A percentile compares a stretch with the other conserved stretches of the same genome.
These are phyloP conservation scores for Bellardia bayeri DNA, from an alignment of 2,888 invertebrate species.

Conservation along the genomic window DNA sequence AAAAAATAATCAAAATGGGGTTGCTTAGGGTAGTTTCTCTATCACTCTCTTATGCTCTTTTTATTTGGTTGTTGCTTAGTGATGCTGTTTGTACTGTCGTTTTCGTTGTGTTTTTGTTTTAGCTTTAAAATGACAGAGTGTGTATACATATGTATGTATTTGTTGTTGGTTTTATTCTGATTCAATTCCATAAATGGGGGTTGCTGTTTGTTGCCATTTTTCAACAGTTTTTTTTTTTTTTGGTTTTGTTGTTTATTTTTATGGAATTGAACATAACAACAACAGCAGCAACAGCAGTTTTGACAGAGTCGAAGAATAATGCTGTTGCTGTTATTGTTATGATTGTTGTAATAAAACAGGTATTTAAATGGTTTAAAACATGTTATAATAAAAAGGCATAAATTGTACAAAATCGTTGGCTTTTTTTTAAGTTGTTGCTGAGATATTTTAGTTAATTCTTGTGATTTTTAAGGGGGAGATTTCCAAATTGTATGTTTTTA, in stretches of 20 bases:
- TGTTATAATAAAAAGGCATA: background rate
- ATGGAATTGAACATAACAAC: slow-evolving; percentile 25
- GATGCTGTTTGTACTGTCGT: slow-evolving; percentile 25
- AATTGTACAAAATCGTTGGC: background rate
- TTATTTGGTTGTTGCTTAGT: slow-evolving; percentile 26
- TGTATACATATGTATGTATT: background rate
- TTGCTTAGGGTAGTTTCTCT: slow-evolving; percentile 49
- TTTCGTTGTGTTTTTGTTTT: slow-evolving; percentile 18
- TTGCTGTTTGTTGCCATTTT: slow-evolving; percentile 37
- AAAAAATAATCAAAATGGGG: slow-evolving; percentile 40
- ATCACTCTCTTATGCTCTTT: background rate
- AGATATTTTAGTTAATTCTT: background rate
- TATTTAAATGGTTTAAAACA: slow-evolving; percentile 36
- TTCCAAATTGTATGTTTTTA: too few species aligned
- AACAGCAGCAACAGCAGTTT: slow-evolving; percentile 5
- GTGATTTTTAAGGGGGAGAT: slow-evolving; percentile 1
- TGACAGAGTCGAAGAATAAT: background rate
- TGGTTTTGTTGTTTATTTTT: slow-evolving; percentile 24
- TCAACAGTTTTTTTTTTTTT: background rate
- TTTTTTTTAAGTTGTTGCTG: background rate
- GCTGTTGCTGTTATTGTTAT: slow-evolving; percentile 17
- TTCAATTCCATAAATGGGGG: slow-evolving; percentile 67
- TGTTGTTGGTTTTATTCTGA: slow-evolving; percentile 21
- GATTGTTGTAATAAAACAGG: slow-evolving; percentile 11
- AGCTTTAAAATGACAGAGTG: background rate